Evolutionary conservation across 1,140 invertebrate genomes (phyloP).

Genomic region (Neotoxoptera formosana): DNA sequence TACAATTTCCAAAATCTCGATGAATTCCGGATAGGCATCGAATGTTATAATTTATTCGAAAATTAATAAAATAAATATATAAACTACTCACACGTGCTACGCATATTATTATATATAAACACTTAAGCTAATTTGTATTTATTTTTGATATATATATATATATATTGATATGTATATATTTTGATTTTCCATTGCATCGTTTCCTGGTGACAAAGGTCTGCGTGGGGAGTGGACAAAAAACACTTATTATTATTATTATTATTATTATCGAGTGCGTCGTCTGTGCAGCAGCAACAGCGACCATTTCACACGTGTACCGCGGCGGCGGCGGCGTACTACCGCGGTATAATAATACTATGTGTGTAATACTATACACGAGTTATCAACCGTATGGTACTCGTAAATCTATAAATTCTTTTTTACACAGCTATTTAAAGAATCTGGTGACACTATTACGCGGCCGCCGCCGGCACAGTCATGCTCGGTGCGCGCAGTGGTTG

Average conservation of each 20-base stretch:
- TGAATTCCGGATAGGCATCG: neutral
- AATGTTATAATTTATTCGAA: too few relatives aligned
- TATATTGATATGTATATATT: too few relatives aligned
- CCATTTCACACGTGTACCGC: neutral
- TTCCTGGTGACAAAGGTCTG: too few relatives aligned
- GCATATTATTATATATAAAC: too few relatives aligned
- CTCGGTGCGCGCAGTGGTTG: neutral
- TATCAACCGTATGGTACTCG: neutral
- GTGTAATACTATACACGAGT: neutral
- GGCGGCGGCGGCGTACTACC: neutral
- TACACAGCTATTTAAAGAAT: slow-evolving; percentile 8
- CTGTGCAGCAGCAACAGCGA: too few relatives aligned
- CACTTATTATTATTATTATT: neutral
- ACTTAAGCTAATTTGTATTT: too few relatives aligned
- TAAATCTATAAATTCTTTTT: slow-evolving; percentile 17
- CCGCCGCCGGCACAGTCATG: neutral
- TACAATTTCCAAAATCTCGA: neutral
- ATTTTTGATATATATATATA: too few relatives aligned
- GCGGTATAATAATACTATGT: neutral
- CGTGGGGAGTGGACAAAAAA: too few relatives aligned
- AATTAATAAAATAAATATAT: too few relatives aligned
- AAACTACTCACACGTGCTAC: too few relatives aligned
- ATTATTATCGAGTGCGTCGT: neutral
- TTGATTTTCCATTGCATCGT: too few relatives aligned
- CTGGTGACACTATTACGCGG: neutral